Base-by-base conservation (phyloP, 2,797 vertebrate species). In the Alfaro cultratus region DNA sequence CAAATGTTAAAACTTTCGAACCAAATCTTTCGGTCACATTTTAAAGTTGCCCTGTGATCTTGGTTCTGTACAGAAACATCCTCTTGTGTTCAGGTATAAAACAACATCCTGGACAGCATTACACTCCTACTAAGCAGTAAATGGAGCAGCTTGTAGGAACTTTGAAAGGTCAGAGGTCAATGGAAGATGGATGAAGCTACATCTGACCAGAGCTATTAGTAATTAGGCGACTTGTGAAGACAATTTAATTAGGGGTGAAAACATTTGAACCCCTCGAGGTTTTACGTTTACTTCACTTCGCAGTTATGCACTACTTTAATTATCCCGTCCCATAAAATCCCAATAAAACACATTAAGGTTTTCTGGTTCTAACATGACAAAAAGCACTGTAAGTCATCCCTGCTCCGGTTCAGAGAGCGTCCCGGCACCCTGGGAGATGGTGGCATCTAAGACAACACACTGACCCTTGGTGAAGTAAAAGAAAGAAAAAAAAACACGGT, bases 391-490 rank as follows among this genome's bases (percentile, higher is more conserved):
- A 79, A 86, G 82, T 75, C 79, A 85, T 79, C 89, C 82, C 77
- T 53, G 78, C 85, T 83, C 78, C 29, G 76, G 86, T 89, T 13
- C 87, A 77, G 87, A 79, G 81, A 84, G 85, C 60, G 73, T 53
- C 39, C 41, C 79, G 3, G 84, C 74, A 76, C 83, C 47, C 49
- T 6, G 67, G 83, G 85, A 90, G 85, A 92, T 86, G 90, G 86
- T 88, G 86, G 90, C 89, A 76, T 91, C 90, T 86, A 83, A 90
- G 91, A 90, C 92, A 88, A 91, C 88, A 89, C 88, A 18, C 87
- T 92, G 93, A 95, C 94, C 94, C 91, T 85, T 88, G 88, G 87
- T 91, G 90, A 89, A 86, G 91, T 83, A 81, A 81, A 64, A 82
- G 73, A 82, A 68, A 82, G 73, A 15, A 86, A 89, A 90, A 75